Evolutionary conservation across 2,113 vertebrate species (phyloP).

Genomic region (Toxotes chatareus): DNA sequence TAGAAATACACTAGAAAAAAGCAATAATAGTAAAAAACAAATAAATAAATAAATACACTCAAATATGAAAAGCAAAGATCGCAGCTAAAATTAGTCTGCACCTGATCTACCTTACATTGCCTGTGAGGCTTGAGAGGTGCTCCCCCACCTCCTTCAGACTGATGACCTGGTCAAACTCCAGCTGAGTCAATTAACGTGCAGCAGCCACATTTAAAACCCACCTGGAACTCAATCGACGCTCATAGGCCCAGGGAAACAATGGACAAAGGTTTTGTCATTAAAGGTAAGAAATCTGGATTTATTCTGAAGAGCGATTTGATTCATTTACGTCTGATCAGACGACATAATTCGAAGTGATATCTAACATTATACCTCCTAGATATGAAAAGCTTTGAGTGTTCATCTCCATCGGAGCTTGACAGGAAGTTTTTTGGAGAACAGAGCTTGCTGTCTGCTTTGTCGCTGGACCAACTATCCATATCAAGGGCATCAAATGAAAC

Average conservation of each 20-base stretch:
- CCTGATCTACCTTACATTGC: neutral
- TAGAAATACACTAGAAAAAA: neutral
- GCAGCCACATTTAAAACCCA: constrained; percentile 54
- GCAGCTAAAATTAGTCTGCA: neutral
- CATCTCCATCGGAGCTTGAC: constrained; percentile 78
- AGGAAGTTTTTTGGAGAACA: constrained; percentile 71
- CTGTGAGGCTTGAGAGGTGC: neutral
- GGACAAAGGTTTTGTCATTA: constrained; percentile 47
- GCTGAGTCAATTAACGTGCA: constrained; percentile 69
- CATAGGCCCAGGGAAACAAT: constrained; percentile 30
- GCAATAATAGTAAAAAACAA: neutral
- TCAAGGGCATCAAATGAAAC: constrained; percentile 43
- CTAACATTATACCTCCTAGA: constrained; percentile 53
- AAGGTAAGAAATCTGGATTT: constrained; percentile 40
- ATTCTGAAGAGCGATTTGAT: neutral
- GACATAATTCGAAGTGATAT: neutral
- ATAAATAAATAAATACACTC: too few species aligned
- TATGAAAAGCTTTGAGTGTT: constrained; percentile 65
- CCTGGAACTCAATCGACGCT: neutral
- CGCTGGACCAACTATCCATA: constrained; percentile 63
- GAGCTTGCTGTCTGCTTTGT: constrained; percentile 72
- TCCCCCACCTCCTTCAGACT: neutral
- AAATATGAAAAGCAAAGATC: neutral
- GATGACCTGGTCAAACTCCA: constrained; percentile 53
- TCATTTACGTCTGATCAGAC: neutral